Conservation (phyloP, 1,140 invertebrate species). For the Heliothis subflexa region DNA sequence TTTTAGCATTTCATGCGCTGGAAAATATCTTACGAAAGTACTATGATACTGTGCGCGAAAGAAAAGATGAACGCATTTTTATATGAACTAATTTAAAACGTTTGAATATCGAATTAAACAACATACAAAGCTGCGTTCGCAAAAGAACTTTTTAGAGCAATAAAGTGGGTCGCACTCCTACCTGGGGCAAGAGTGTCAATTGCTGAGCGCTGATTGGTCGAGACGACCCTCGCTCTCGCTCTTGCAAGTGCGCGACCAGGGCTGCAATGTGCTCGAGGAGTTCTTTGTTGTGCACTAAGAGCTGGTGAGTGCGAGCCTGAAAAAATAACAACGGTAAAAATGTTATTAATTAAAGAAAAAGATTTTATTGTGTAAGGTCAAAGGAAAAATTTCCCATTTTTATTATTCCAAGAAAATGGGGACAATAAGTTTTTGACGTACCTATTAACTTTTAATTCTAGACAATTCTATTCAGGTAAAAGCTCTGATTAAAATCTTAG, state of each 20-base stretch:
- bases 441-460: too few relatives aligned
- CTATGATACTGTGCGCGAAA: background rate
- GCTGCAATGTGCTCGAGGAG: conserved; percentile 96
- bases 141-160: background rate
- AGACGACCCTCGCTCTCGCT: conserved; percentile 89
- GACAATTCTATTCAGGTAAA: too few relatives aligned
- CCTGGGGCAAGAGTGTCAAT: conserved; percentile 88
- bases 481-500: too few relatives aligned
- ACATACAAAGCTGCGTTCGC: background rate
- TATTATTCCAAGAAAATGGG: too few relatives aligned
- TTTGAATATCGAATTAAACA: background rate
- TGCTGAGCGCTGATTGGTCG: conserved; percentile 85
- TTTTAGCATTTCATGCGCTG: too few relatives aligned
- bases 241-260: conserved; percentile 94
- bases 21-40: too few relatives aligned
- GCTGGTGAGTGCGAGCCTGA: conserved; percentile 96
- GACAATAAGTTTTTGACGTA: too few relatives aligned
- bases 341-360: too few relatives aligned
- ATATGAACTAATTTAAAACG: background rate
- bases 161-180: conserved; percentile 59
- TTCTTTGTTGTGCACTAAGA: conserved; percentile 97
- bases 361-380: too few relatives aligned
- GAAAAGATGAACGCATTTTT: background rate
- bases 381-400: too few relatives aligned
- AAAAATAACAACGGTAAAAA: conserved; percentile 38